These are phyloP conservation scores for Hiodon tergisus DNA, from an alignment of 2,113 vertebrate species.

Conservation along the genomic window DNA sequence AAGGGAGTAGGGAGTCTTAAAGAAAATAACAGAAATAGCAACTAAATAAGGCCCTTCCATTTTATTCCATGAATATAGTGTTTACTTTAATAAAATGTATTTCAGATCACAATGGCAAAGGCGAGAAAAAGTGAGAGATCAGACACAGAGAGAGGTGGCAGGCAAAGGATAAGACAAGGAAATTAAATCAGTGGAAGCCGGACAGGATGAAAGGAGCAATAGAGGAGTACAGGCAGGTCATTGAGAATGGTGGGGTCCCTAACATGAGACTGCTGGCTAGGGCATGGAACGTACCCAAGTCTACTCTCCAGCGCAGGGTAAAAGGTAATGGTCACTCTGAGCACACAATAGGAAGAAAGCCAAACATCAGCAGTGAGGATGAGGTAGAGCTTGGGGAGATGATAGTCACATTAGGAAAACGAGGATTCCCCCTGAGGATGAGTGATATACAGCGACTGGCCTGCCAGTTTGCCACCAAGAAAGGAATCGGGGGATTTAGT, in stretches of 20 bases:
- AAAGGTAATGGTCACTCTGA: slow-evolving; percentile 5
- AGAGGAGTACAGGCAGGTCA: neutral
- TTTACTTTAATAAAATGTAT: no score
- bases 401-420: slow-evolving; percentile 7
- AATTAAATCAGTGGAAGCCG: no score
- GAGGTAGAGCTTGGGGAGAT: slow-evolving; percentile 12
- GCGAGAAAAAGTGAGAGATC: no score
- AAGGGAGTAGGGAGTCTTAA: no score
- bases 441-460: slow-evolving; percentile 26
- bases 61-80: no score
- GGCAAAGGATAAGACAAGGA: no score
- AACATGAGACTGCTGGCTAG: neutral
- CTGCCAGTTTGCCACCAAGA: slow-evolving; percentile 28
- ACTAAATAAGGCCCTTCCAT: no score
- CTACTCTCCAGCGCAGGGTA: slow-evolving; percentile 17
- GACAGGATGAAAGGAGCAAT: neutral
- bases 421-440: slow-evolving; percentile 25
- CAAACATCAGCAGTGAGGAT: slow-evolving; percentile 14
- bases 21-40: no score
- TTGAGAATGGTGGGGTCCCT: neutral
- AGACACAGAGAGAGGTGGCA: no score
- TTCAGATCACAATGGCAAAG: no score
- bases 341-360: slow-evolving; percentile 22
- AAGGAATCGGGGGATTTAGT: slow-evolving; percentile 25
- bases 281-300: slow-evolving; percentile 15